A percentile compares a stretch with the other conserved stretches of the same genome.
Evolutionary conservation across 2,888 invertebrate genomes (phyloP).

Genomic region (Miltochrista miniata): DNA sequence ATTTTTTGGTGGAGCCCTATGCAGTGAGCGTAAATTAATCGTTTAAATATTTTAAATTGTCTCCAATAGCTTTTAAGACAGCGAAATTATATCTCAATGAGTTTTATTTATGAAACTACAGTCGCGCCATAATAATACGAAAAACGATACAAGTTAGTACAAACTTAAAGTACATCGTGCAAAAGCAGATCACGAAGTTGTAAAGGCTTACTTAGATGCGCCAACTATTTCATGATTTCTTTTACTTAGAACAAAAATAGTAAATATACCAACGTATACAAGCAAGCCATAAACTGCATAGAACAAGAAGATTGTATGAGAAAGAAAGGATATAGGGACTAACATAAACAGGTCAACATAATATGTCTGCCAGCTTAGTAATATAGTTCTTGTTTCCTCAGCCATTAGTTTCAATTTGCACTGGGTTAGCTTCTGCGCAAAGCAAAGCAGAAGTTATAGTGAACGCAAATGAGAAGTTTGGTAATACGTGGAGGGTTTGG

Average conservation of each 20-base stretch:
- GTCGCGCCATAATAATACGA: too few relatives aligned
- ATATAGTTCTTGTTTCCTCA: constrained; percentile 59
- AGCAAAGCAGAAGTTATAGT: constrained; percentile 71
- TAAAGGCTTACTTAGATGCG: constrained; percentile 16
- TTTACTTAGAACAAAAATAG: constrained; percentile 33
- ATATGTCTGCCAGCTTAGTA: constrained; percentile 50
- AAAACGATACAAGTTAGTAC: too few relatives aligned
- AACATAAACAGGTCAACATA: constrained; percentile 68
- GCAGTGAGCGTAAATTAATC: too few relatives aligned
- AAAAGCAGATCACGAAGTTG: constrained; percentile 21
- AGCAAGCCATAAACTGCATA: constrained; percentile 32
- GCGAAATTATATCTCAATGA: background rate
- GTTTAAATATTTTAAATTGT: too few relatives aligned
- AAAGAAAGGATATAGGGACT: constrained; percentile 55
- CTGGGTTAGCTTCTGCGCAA: constrained; percentile 47
- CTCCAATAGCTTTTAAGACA: too few relatives aligned
- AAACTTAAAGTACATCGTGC: too few relatives aligned
- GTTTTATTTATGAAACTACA: too few relatives aligned
- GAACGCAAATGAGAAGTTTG: constrained; percentile 69
- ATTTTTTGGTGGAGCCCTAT: too few relatives aligned
- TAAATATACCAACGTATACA: constrained; percentile 35
- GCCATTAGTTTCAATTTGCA: constrained; percentile 70
- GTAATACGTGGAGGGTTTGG: constrained; percentile 39
- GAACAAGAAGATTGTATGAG: constrained; percentile 59
- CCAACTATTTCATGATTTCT: constrained; percentile 34